Base-by-base conservation (phyloP, 1,140 invertebrate species). In the Glossosoma conforme region DNA sequence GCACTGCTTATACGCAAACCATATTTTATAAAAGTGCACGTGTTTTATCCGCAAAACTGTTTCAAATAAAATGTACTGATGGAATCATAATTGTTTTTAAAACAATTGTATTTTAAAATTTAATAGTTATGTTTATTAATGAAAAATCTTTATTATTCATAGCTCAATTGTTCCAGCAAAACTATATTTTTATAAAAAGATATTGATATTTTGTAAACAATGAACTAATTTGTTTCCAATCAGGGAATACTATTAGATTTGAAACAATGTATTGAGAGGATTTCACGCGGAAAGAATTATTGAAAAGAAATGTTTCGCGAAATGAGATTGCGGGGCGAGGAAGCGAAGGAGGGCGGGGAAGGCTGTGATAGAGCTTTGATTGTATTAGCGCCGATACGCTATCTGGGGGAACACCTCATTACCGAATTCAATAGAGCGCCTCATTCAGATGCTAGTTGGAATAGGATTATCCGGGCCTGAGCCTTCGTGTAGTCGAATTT, bases 361-460 rank as follows among this genome's bases (percentile, higher is more conserved):
- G n/a, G 2, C 19, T 28, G 38, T 42, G 45, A 57, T 53, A 42
- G 55, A 57, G 53, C 52, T 57, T 56, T 57, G 44, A 48, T 53
- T 45, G 55, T 52, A 57, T 57, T 51, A 56, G 33, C 37, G 25
- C 28, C 36, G 24, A 52, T 56, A 41, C 20, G 24, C 19, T 22
- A 9, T 38, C 18, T 40, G 35, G 43, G 50, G 50, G 50, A 57
- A 57, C 50, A 57, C 55, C 55, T 57, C 55, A 57, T 57, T 57
- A 57, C 36, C 21, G 50, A 49, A 53, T 57, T 57, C 55, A 57
- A 57, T 57, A 57, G 55, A 47, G 46, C 41, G 45, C 22, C 38
- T 53, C 45, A 57, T 57, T 57, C 55, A 50, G 45, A 41, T 37
- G 50, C 44, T 43, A 48, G 45, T 44, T 50, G 37, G 55, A 49